These are phyloP conservation scores for Phyllopteryx taeniolatus DNA, from an alignment of 2,113 vertebrate genomes.

Conservation along the genomic window DNA sequence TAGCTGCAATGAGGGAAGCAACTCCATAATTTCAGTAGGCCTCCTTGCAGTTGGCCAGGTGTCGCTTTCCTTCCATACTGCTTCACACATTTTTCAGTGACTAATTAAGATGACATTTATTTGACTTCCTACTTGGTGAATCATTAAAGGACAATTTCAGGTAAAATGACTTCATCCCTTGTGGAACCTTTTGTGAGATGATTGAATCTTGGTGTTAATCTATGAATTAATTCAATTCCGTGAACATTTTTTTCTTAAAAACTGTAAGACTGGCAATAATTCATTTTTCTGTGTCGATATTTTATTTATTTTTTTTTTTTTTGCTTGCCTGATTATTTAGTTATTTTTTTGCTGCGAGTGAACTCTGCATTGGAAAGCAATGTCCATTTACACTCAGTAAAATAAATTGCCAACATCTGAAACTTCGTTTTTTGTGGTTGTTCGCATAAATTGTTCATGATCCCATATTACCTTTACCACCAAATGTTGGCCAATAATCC, in stretches of 20 bases:
- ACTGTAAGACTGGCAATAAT: not conserved
- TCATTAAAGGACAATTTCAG: not conserved
- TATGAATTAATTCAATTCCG: not conserved
- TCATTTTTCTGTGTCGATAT: conserved; percentile 5
- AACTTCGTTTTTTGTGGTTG: conserved; percentile 26
- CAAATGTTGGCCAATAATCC: conserved; percentile 17
- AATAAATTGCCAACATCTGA: conserved; percentile 41
- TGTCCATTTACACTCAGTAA: conserved; percentile 33
- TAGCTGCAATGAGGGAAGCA: not conserved
- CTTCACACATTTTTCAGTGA: not conserved
- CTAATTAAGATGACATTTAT: not conserved
- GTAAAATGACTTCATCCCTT: not conserved
- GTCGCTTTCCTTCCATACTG: not conserved
- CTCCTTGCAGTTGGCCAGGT: not conserved
- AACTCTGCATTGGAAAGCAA: conserved; percentile 16
- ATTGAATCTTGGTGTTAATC: not conserved
- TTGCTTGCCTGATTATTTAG: not conserved
- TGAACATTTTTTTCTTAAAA: not conserved
- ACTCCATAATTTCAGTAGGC: not conserved
- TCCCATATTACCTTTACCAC: conserved; percentile 39
- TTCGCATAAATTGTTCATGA: conserved; percentile 44
- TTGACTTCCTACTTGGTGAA: not conserved
- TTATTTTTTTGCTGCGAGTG: conserved; percentile 11
- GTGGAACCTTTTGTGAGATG: conserved; percentile 7
- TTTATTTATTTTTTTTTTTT: not conserved